These are phyloP conservation scores for Lathamus discolor DNA, from an alignment of 2,113 vertebrate genomes.

Conservation along the genomic window DNA sequence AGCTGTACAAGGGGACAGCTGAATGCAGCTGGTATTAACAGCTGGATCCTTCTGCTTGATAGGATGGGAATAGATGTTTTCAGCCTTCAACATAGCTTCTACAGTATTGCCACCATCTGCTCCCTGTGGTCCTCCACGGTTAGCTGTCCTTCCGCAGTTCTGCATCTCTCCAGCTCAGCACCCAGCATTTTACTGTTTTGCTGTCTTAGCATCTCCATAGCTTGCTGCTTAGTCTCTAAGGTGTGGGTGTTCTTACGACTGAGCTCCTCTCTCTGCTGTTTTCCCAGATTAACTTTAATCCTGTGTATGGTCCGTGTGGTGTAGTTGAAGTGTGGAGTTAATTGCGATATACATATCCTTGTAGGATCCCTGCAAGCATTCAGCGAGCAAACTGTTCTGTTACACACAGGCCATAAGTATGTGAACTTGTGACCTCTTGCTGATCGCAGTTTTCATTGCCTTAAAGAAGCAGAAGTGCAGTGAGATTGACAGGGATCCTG, in stretches of 20 bases:
- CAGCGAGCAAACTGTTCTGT: background rate
- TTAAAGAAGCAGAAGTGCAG: constrained; percentile 2
- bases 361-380: constrained; percentile 39
- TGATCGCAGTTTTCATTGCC: constrained; percentile 14
- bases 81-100: background rate
- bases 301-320: background rate
- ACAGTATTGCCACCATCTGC: background rate
- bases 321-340: constrained; percentile 34
- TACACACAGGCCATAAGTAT: background rate
- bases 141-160: background rate
- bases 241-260: background rate
- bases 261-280: background rate
- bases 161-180: background rate
- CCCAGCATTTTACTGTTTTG: background rate
- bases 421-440: constrained; percentile 7
- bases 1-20: background rate
- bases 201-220: background rate
- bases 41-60: background rate
- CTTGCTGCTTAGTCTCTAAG: background rate
- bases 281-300: background rate
- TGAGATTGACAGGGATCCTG: background rate
- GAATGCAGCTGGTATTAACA: background rate
- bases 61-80: background rate
- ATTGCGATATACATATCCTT: constrained; percentile 38
- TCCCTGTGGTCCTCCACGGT: background rate